These are phyloP conservation scores for Thaumetopoea pityocampa DNA, from an alignment of 1,140 invertebrate genomes.

Conservation along the genomic window DNA sequence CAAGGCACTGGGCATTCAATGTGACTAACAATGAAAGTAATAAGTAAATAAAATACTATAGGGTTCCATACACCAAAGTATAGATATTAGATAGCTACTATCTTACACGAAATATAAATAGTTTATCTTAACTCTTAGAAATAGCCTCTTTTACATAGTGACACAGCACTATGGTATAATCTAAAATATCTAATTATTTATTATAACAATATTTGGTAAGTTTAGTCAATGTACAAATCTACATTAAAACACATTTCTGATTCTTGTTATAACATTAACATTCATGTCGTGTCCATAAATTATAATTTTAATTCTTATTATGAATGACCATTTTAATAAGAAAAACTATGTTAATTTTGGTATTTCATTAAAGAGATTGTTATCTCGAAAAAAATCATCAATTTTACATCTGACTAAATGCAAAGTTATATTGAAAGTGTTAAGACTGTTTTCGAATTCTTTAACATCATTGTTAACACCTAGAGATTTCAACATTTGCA, in stretches of 20 bases:
- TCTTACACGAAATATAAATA: constrained; percentile 8
- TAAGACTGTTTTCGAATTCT: constrained; percentile 35
- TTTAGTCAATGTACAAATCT: constrained; percentile 10
- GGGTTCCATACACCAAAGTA: constrained; percentile 3
- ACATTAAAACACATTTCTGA: constrained; percentile 8
- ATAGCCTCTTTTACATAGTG: constrained; percentile 7
- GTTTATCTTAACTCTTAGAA: background rate
- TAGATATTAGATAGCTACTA: constrained; percentile 6
- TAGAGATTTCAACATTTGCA: constrained; percentile 54
- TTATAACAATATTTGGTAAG: constrained; percentile 13
- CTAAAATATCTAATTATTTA: constrained; percentile 9
- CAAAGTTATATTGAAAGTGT: constrained; percentile 45
- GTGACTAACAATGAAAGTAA: constrained; percentile 12
- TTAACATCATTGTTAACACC: constrained; percentile 39
- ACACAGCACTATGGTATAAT: constrained; percentile 16
- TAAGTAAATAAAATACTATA: constrained; percentile 4
- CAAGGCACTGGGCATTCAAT: constrained; percentile 33
- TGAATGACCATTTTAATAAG: constrained; percentile 1
- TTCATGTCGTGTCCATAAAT: constrained; percentile 7
- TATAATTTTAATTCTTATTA: constrained; percentile 11
- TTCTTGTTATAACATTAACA: too few relatives aligned
- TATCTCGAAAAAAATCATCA: constrained; percentile 52
- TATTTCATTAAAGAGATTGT: constrained; percentile 30
- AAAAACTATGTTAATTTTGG: constrained; percentile 8
- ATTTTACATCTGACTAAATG: constrained; percentile 50